Base-by-base conservation (phyloP, 2,113 vertebrate genomes). In the Mustela lutreola region DNA sequence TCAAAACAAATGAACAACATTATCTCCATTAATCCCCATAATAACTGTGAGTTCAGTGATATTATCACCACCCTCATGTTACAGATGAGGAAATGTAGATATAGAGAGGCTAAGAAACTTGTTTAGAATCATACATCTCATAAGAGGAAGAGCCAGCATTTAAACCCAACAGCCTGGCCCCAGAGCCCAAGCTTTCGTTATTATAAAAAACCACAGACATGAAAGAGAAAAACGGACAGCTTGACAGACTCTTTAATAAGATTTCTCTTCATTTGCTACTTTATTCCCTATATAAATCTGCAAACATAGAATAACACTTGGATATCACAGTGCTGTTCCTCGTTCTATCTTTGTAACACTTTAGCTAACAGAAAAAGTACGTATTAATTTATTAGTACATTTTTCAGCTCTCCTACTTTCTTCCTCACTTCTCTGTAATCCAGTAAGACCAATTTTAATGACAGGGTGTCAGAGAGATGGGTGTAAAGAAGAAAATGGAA, bases 1-100 rank as follows among this genome's bases (percentile, higher is more conserved):
- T 87, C 56, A 96, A 67, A 96, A 28, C 45, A 87, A 92, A 56
- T 81, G 39, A 93, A 42, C 48, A 95, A 58, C 65, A 90, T 89
- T 58, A 81, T 60, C 33, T 39, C 33, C 24, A 91, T 94, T 73
- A 53, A 53, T 93, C n/a, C 18, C 67, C n/a, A 18, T 60, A 53
- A 45, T 67, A 80, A 86, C 48, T 42, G 18, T 85, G 81, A 93
- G 60, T 62, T 50, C 24, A 76, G 63, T n/a, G 67, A 62, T 91
- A 39, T 81, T 67, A 36, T 70, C 50, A 83, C 78, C 31, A 16
- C 2, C 18, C 22, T 70, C 12, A 12, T 42, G 21, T 48, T 39
- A 48, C 31, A 89, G 60, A 84, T 42, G 89, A 93, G 48, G 16
- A 93, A 88, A 80, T 63, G 21, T 39, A 78, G 42, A 18, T 78